These are phyloP conservation scores for Epinephelus coioides DNA, from an alignment of 2,797 vertebrate genomes.

Conservation along the genomic window DNA sequence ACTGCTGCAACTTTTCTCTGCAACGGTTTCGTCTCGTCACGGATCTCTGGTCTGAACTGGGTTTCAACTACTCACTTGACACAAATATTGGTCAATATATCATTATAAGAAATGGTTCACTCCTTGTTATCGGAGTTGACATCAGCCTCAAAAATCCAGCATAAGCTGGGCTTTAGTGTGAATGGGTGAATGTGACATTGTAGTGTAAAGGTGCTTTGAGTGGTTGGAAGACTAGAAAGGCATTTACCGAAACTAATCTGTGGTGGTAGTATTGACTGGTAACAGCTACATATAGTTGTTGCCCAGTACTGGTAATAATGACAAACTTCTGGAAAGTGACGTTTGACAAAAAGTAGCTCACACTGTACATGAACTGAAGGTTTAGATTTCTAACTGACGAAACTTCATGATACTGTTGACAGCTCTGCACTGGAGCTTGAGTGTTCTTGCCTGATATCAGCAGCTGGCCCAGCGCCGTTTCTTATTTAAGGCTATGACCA, in stretches of 20 bases:
- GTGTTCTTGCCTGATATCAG: slow-evolving; percentile 16
- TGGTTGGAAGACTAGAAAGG: no score
- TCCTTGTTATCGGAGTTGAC: no score
- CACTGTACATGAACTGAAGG: neutral
- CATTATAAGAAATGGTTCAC: no score
- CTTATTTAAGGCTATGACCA: slow-evolving; percentile 39
- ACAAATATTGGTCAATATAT: no score
- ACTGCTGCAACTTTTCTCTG: no score
- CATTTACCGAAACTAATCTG: neutral
- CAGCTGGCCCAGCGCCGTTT: neutral
- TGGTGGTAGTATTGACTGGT: neutral
- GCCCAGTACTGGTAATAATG: neutral
- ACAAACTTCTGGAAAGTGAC: neutral
- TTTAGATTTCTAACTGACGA: neutral
- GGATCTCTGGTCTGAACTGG: no score
- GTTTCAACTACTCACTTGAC: no score
- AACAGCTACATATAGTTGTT: neutral
- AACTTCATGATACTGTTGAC: neutral
- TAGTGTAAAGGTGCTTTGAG: no score
- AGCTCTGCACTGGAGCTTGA: neutral
- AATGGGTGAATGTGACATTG: no score
- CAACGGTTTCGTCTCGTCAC: no score
- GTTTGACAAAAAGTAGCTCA: neutral
- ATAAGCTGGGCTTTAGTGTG: no score
- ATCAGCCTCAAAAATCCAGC: no score